Percentiles rank a stretch among this genome's conserved stretches.
phyloP scores from a whole-genome alignment of 2,888 invertebrate genomes.

The Serrognathus titanus region DNA sequence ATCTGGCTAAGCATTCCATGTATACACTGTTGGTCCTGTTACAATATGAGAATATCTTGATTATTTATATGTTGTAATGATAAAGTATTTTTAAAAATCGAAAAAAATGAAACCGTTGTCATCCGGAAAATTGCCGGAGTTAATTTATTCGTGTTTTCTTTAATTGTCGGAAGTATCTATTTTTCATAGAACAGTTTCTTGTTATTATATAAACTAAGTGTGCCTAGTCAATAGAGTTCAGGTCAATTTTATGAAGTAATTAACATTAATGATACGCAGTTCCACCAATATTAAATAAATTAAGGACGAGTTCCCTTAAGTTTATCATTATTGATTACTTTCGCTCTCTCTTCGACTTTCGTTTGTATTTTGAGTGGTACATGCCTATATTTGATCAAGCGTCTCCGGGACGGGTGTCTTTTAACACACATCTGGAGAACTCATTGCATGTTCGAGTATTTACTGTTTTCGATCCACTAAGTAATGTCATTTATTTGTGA shows the following conservation, averaged over 20 bases:
- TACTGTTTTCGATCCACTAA: conserved; percentile 29
- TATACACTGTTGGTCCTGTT: conserved; percentile 53
- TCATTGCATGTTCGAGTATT: conserved; percentile 26
- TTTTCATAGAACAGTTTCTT: conserved; percentile 56
- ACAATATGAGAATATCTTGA: conserved; percentile 46
- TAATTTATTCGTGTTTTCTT: conserved; percentile 47
- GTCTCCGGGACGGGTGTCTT: background rate
- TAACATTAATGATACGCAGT: conserved; percentile 44
- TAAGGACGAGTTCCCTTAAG: conserved; percentile 3
- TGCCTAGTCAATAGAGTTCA: conserved; percentile 65
- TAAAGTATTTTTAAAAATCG: conserved; percentile 50
- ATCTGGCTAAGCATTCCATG: conserved; percentile 51
- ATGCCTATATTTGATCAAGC: conserved; percentile 5
- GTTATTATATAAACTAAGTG: conserved; percentile 61
- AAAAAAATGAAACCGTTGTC: conserved; percentile 33
- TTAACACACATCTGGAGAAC: conserved; percentile 9
- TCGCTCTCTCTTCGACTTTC: conserved; percentile 9
- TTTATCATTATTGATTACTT: too few relatives aligned
- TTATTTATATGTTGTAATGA: conserved; percentile 52
- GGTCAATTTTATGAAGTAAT: conserved; percentile 55
- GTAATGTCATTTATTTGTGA: conserved; percentile 36
- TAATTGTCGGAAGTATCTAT: conserved; percentile 54
- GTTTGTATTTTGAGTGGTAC: conserved; percentile 14
- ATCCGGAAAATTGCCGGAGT: conserved; percentile 31
- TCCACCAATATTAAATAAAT: conserved; percentile 37